These are phyloP conservation scores for Seira musarum DNA, from an alignment of 2,888 invertebrate species.

Conservation along the genomic window DNA sequence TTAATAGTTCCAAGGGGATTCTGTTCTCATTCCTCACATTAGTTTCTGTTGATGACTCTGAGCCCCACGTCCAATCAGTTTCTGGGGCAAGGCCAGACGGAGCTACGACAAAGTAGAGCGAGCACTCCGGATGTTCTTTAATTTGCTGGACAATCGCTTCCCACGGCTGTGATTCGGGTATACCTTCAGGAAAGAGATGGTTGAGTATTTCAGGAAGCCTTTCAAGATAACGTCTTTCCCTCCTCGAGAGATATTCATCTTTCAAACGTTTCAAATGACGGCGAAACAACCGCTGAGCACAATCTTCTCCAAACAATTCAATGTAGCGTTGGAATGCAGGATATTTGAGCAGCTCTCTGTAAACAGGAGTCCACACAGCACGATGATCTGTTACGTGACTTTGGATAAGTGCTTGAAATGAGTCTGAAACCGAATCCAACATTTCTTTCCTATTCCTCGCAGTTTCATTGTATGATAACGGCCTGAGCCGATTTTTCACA, in stretches of 20 bases:
- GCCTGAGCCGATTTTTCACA: constrained; percentile 83
- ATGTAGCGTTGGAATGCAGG: constrained; percentile 76
- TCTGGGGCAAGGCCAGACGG: constrained; percentile 72
- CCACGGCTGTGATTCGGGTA: constrained; percentile 76
- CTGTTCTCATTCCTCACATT: constrained; percentile 80
- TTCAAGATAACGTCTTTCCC: constrained; percentile 84
- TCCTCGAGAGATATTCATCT: constrained; percentile 84
- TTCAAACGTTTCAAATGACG: constrained; percentile 85
- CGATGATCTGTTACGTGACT: constrained; percentile 83
- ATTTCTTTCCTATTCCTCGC: constrained; percentile 89
- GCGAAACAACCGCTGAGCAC: constrained; percentile 84
- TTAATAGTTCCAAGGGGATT: constrained; percentile 93
- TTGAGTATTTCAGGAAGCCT: constrained; percentile 84
- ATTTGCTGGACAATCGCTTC: constrained; percentile 85
- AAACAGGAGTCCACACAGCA: constrained; percentile 81
- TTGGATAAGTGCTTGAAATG: constrained; percentile 88
- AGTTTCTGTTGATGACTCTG: constrained; percentile 75
- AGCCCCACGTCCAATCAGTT: constrained; percentile 81
- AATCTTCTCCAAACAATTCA: constrained; percentile 90
- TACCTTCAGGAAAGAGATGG: constrained; percentile 82
- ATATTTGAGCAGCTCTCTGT: constrained; percentile 69
- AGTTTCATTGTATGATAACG: constrained; percentile 86
- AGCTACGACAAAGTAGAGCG: constrained; percentile 91
- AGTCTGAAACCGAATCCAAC: constrained; percentile 91
- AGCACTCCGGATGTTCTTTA: constrained; percentile 93